Evolutionary conservation across 1,140 invertebrate genomes (phyloP), one percentile per base, ranked within the genome.

Genomic region (Calephelis nemesis): DNA sequence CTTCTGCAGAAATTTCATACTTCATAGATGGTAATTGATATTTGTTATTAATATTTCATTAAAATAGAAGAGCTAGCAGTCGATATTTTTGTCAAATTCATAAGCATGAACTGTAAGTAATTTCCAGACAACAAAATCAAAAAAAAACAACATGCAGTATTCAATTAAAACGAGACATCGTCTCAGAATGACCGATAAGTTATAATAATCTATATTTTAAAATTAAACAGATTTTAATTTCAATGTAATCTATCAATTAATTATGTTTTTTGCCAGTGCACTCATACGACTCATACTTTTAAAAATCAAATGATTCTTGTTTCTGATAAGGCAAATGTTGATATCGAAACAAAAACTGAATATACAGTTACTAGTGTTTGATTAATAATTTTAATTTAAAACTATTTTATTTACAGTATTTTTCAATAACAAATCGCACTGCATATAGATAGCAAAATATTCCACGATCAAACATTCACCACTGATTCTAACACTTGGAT

Each of bases 401-500:
- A 45, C 4, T 7, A 45, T 45, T 45, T 45, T 9, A 45, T 45
- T 45, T 1, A 9, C 8, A 45, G 8, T 7, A 5, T 54, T 54
- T 30, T 4, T 30, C 30, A 39, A 30, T 30, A 19, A 58, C 19
- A 58, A 58, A 58, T 58, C 52, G 52, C 52, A 30, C 47, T 7
- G n/a, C 6, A 48, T 47, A 39, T 58, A 58, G 40, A 66, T 66
- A 19, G 42, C 65, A 66, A 54, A 66, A 45, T 50, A 52, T 42
- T 42, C 65, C 40, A 66, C 40, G 42, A 15, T 58, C 19, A 58
- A 40, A 58, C 42, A 66, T 54, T 66, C 65, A 58, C 65, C 49
- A 72, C 67, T 74, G 70, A 65, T 66, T 68, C 62, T 69, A 70
- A 65, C 69, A 71, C 65, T 77, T 68, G 71, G 77, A 74, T 76